Percentiles rank a stretch among this genome's conserved stretches.
Evolutionary conservation across 1,140 invertebrate genomes (phyloP).

Genomic region (Parasteatoda tepidariorum): DNA sequence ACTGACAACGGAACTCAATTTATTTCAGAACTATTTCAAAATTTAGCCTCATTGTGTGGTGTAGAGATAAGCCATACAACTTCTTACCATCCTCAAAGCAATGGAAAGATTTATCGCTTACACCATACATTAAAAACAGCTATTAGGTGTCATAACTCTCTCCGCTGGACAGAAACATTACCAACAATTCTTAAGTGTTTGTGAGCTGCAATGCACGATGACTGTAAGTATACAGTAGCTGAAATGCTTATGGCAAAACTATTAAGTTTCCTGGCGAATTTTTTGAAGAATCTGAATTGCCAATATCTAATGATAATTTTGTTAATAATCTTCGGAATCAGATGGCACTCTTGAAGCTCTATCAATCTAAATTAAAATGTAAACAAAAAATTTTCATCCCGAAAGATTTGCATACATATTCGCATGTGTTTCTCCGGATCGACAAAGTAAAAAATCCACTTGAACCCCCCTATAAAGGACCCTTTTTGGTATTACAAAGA

Average conservation of each 20-base stretch:
- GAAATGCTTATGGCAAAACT: too few species aligned
- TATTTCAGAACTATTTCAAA: not conserved
- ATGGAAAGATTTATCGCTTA: not conserved
- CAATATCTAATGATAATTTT: not conserved
- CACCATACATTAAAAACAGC: not conserved
- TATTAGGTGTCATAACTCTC: not conserved
- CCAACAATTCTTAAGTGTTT: not conserved
- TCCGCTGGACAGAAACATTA: not conserved
- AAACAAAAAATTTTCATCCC: not conserved
- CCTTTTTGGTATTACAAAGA: not conserved
- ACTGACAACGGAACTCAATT: conserved; percentile 62
- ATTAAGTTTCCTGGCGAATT: conserved; percentile 62
- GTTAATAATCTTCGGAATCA: not conserved
- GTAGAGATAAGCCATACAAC: not conserved
- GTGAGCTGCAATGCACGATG: conserved; percentile 60
- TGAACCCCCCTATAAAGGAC: not conserved
- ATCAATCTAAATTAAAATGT: not conserved
- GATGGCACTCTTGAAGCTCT: not conserved
- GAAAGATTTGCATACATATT: not conserved
- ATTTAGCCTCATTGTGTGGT: not conserved
- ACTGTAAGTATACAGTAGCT: conserved; percentile 59
- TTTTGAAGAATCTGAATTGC: not conserved
- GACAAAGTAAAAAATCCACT: not conserved
- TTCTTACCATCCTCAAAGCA: conserved; percentile 19
- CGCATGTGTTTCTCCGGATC: not conserved